Percentiles rank a stretch among this genome's conserved stretches.
Conservation (phyloP, 1,140 invertebrate species). For the Paraescarpia echinospica region DNA sequence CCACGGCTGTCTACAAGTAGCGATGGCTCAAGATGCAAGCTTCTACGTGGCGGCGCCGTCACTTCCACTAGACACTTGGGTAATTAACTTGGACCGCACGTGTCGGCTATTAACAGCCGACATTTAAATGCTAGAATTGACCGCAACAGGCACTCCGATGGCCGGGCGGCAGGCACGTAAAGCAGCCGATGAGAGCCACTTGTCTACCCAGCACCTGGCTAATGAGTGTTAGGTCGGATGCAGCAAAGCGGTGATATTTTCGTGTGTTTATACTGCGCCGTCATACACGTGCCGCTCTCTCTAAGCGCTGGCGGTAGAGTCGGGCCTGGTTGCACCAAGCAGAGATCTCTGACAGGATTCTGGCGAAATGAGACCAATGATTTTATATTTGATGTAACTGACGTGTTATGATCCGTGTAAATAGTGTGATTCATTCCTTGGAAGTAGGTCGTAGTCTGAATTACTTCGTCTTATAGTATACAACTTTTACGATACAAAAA, state of each 20-base stretch:
- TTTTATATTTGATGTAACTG: background rate
- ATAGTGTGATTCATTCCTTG: too few species aligned
- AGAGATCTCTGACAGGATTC: background rate
- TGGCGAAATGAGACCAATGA: background rate
- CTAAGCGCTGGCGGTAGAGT: background rate
- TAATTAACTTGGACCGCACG: background rate
- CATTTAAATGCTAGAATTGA: slow-evolving; percentile 1
- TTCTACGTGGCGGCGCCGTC: too few species aligned
- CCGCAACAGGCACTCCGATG: background rate
- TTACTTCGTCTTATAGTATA: too few species aligned
- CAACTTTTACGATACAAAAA: too few species aligned
- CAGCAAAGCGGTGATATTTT: background rate
- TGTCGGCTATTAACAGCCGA: background rate
- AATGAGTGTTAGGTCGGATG: background rate
- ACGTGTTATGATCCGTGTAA: too few species aligned
- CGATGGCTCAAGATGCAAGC: too few species aligned
- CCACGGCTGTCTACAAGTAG: too few species aligned
- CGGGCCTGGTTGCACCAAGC: background rate
- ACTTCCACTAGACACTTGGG: too few species aligned
- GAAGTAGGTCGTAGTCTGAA: too few species aligned
- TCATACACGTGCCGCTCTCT: background rate
- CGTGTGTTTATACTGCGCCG: background rate
- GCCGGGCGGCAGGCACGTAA: background rate
- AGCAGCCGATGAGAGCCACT: background rate
- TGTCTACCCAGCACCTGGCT: background rate